Evolutionary conservation across 2,113 vertebrate genomes (phyloP).

Genomic region (Hyperopisus bebe): DNA sequence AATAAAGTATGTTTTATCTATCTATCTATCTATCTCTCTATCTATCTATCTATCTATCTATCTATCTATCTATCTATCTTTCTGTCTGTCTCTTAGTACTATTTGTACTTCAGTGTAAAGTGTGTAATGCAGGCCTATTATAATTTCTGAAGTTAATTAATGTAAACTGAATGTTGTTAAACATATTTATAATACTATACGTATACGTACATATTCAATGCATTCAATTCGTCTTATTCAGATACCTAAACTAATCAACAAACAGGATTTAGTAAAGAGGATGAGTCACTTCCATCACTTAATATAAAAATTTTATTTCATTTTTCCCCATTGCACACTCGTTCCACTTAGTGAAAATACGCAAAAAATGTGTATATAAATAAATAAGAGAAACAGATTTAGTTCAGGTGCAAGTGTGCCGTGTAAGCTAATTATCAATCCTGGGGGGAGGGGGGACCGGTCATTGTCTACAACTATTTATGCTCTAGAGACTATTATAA

Average conservation of each 20-base stretch:
- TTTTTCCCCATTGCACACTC: not conserved
- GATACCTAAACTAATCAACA: not conserved
- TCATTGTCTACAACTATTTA: slow-evolving; percentile 72
- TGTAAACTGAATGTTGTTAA: not conserved
- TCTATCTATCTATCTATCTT: too few species aligned
- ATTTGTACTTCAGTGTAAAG: not conserved
- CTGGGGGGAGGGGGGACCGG: slow-evolving; percentile 60
- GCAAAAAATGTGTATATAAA: slow-evolving; percentile 46
- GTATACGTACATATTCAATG: not conserved
- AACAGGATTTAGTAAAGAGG: not conserved
- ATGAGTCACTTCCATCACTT: not conserved
- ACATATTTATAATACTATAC: not conserved
- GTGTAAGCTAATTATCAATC: slow-evolving; percentile 80
- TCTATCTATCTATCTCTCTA: not conserved
- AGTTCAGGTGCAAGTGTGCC: slow-evolving; percentile 71
- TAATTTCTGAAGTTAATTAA: not conserved
- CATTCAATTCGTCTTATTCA: not conserved
- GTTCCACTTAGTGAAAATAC: slow-evolving; percentile 33
- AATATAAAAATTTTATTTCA: not conserved
- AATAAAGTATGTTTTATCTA: not conserved
- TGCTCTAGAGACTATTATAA: slow-evolving; percentile 78
- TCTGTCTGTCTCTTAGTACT: not conserved
- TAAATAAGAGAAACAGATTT: slow-evolving; percentile 41
- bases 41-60: not conserved
- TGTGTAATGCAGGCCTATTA: not conserved